A percentile compares a stretch with the other conserved stretches of the same genome.
Evolutionary conservation across 2,113 vertebrate genomes (phyloP).

Genomic region (Psilopsiagon aymara): DNA sequence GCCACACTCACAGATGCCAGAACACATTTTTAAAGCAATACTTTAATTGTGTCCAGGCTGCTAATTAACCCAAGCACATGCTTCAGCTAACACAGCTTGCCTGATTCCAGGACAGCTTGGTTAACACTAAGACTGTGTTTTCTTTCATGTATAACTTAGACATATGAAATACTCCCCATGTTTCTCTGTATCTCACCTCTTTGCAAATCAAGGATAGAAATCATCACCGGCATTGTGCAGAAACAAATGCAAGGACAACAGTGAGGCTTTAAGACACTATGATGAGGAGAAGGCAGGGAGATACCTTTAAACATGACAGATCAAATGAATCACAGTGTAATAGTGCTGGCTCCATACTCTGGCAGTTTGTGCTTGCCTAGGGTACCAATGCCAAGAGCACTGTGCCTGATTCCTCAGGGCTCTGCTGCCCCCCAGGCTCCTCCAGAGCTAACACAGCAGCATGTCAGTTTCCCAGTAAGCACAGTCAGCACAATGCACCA

Average conservation of each 20-base stretch:
- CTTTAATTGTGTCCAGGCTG: background rate
- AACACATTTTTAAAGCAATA: background rate
- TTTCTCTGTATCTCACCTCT: background rate
- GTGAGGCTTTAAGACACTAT: background rate
- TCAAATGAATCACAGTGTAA: background rate
- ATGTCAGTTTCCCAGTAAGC: background rate
- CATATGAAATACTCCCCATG: background rate
- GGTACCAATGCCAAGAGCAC: background rate
- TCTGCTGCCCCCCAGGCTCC: background rate
- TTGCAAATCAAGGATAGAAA: background rate
- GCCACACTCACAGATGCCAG: background rate
- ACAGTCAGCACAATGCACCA: background rate
- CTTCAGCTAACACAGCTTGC: background rate
- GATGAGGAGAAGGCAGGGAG: background rate
- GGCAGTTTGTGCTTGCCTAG: background rate
- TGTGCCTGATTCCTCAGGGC: background rate
- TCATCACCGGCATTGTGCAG: background rate
- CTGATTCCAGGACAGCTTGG: background rate
- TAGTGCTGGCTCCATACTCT: background rate
- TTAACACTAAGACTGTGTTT: background rate
- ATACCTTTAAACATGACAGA: background rate
- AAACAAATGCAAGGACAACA: background rate
- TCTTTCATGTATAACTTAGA: background rate
- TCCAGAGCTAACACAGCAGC: background rate
- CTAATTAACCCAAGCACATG: background rate